A percentile compares a stretch with the other conserved stretches of the same genome.
These are phyloP conservation scores for Pangasius krempfi DNA, from an alignment of 2,797 vertebrate species.

Conservation along the genomic window DNA sequence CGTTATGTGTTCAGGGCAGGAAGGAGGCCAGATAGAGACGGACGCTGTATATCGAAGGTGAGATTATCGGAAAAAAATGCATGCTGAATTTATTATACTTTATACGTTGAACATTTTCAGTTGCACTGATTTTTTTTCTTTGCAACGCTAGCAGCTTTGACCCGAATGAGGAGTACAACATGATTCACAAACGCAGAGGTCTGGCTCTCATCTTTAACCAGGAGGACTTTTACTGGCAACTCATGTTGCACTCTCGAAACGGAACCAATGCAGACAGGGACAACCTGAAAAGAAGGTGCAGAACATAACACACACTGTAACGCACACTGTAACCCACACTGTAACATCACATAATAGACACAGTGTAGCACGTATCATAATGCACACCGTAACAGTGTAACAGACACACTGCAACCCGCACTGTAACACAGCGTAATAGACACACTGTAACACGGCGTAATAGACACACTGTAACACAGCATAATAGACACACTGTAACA, in stretches of 20 bases:
- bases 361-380: not conserved
- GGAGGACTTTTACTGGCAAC: conserved; percentile 84
- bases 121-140: not conserved
- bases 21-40: conserved; percentile 73
- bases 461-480: no score
- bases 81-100: not conserved
- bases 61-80: conserved; percentile 24
- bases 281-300: conserved; percentile 81
- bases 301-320: not conserved
- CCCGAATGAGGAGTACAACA: conserved; percentile 85
- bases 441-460: no score
- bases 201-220: conserved; percentile 94
- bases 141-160: conserved; percentile 71
- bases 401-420: not conserved
- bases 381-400: not conserved
- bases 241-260: conserved; percentile 70
- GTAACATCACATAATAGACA: not conserved
- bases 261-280: conserved; percentile 83
- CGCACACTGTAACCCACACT: not conserved
- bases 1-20: conserved; percentile 63
- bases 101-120: not conserved
- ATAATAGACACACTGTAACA: not conserved
- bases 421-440: no score
- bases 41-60: conserved; percentile 79
- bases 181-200: conserved; percentile 84